Base-by-base conservation (phyloP, 2,888 invertebrate species). In the Leptopilina drosophilae region DNA sequence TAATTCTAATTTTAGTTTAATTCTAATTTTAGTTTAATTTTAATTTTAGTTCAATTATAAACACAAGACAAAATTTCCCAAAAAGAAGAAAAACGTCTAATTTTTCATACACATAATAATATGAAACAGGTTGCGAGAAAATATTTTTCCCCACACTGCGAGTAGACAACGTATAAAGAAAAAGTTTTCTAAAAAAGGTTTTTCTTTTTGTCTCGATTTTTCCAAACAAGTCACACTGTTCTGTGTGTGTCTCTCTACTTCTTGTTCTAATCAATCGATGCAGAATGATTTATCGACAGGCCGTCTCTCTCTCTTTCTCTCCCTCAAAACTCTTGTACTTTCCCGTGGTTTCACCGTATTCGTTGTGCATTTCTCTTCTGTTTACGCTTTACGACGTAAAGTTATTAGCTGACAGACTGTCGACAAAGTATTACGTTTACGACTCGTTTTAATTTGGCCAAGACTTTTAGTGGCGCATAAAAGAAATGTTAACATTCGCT, bases 401-500 rank as follows among this genome's bases (percentile, higher is more conserved):
- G 49, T 67, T 67, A 20, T 67, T 67, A 67, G 49, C 67, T 67
- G 49, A 67, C 49, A 67, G 49, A 67, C 67, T 67, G 67, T 46
- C 66, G 66, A 66, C 66, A 66, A 66, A 66, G 66, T 46, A 66
- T 66, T 67, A 67, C 67, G 49, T 67, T 67, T 67, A 67, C 20
- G 49, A 67, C 46, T 26, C 46, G 46, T 67, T 67, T 67, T 67
- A 67, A 67, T 67, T 67, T 67, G 42, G 49, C 11, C 49, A 42
- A 15, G 49, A 67, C 49, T 67, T 67, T 66, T 15, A 46, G 15
- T 67, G 20, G 15, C 12, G 15, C 49, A n/a, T 67, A 49, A 67
- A 67, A 67, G 67, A 49, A 67, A 49, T 67, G 49, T 67, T 67
- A 15, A 67, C 46, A 15, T 5, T 12, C 12, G 49, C 4, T 49